phyloP scores from a whole-genome alignment of 2,797 vertebrate genomes.

The Cottoperca gobio region DNA sequence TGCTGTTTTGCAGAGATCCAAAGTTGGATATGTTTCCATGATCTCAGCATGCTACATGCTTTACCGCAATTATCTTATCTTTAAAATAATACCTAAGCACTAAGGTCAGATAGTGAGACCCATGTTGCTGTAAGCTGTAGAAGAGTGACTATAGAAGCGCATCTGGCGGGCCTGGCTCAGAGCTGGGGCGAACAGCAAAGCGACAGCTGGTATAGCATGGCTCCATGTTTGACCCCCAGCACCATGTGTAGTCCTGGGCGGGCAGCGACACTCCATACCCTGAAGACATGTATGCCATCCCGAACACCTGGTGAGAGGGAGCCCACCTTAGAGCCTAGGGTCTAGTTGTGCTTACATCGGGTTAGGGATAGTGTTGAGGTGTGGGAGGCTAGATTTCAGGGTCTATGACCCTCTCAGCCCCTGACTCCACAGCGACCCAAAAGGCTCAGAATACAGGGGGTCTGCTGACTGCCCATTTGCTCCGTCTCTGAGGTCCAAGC shows the following conservation, averaged over 20 bases:
- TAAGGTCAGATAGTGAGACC: conserved; percentile 64
- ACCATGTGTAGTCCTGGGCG: conserved; percentile 77
- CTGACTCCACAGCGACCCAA: conserved; percentile 73
- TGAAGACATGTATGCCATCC: conserved; percentile 79
- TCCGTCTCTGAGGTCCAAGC: conserved; percentile 68
- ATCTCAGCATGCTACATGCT: conserved; percentile 31
- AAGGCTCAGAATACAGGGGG: conserved; percentile 78
- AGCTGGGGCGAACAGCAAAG: conserved; percentile 78
- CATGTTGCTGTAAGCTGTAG: conserved; percentile 57
- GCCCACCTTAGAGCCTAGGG: conserved; percentile 78
- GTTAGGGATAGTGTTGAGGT: conserved; percentile 68
- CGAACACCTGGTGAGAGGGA: conserved; percentile 84
- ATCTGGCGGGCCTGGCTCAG: conserved; percentile 80
- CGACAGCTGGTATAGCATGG: conserved; percentile 88
- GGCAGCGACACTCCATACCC: conserved; percentile 77
- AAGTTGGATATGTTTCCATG: conserved; percentile 23
- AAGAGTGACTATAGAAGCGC: conserved; percentile 73
- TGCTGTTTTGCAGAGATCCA: conserved; percentile 25
- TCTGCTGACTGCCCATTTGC: conserved; percentile 78
- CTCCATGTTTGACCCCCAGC: conserved; percentile 87
- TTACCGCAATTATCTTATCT: conserved; percentile 57
- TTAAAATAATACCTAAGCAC: conserved; percentile 57
- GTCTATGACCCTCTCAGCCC: conserved; percentile 75
- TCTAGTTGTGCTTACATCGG: conserved; percentile 69
- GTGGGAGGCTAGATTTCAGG: conserved; percentile 63